phyloP scores from a whole-genome alignment of 2,113 vertebrate species.

The Albula goreensis region DNA sequence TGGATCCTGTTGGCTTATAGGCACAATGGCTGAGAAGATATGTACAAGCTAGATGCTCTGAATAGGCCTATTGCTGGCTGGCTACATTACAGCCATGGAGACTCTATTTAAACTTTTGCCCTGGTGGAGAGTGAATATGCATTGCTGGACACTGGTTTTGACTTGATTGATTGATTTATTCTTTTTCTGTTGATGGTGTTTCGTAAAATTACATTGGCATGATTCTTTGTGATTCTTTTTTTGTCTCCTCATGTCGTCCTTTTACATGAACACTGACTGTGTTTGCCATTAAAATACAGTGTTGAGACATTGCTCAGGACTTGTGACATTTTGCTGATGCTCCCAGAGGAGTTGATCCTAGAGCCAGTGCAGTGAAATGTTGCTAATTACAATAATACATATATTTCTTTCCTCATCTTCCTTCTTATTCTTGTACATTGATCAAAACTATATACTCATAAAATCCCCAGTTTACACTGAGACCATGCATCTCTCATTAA shows the following conservation, averaged over 20 bases:
- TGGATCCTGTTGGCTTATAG: slow-evolving; percentile 54
- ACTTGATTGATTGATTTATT: background rate
- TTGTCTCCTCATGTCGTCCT: background rate
- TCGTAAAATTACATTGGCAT: background rate
- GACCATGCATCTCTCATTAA: background rate
- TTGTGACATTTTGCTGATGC: background rate
- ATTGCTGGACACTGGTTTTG: too few relatives aligned
- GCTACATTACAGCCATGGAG: background rate
- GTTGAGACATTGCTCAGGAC: background rate
- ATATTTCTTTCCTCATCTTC: background rate
- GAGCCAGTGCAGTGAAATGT: background rate
- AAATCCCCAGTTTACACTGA: too few relatives aligned
- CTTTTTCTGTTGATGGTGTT: background rate
- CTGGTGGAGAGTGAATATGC: background rate
- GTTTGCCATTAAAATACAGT: background rate
- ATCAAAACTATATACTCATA: too few relatives aligned
- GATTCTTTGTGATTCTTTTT: background rate
- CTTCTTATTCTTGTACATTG: too few relatives aligned
- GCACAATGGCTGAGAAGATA: background rate
- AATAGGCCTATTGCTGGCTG: background rate
- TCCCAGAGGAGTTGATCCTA: background rate
- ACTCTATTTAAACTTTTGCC: background rate
- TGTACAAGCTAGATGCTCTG: background rate
- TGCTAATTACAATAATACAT: background rate
- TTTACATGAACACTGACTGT: background rate